Base-by-base conservation (phyloP, 2,888 invertebrate genomes). In the Polia nebulosa region DNA sequence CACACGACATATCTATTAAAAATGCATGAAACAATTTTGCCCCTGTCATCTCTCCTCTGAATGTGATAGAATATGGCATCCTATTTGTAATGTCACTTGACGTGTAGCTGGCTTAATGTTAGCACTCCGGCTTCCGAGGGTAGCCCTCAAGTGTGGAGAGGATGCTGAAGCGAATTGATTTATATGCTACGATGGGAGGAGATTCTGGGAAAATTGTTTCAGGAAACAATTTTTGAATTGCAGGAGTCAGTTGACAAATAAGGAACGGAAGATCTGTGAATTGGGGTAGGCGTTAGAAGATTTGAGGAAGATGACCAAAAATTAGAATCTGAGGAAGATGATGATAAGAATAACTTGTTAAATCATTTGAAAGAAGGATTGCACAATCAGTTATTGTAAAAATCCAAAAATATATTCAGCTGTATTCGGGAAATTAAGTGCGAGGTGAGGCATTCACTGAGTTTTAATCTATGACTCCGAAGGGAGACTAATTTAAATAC, bases 11-110 rank as follows among this genome's bases (percentile, higher is more conserved):
- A 39, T 44, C 41, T 66, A 69, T 77, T 60, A 76, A 63, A 11
- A 29, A 76, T 73, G 68, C 57, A 77, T 74, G 58, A 78, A 72
- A 79, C 77, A 77, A 74, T 73, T 62, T 55, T 34, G 51, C 61
- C 60, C 67, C 57, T 55, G 68, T 75, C 75, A 66, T 52, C 41
- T 55, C 55, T 57, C 7, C n/a, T 76, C 61, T 58, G 67, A 70
- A 72, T 66, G 65, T 63, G 62, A 59, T 69, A 49, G 53, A 65
- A 74, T 72, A 79, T 79, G 67, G 22, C 5, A 76, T 66, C 60
- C 61, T 62, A 78, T 76, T 74, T 72, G 68, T 72, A 74, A 66
- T 59, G 58, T 71, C 72, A 62, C 66, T 75, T 61, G 58, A 63
- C 41, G 27, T 15, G 34, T 52, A 56, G 39, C 66, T 61, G 72